Conservation (phyloP, 1,140 invertebrate species). For the Trichogramma pretiosum region DNA sequence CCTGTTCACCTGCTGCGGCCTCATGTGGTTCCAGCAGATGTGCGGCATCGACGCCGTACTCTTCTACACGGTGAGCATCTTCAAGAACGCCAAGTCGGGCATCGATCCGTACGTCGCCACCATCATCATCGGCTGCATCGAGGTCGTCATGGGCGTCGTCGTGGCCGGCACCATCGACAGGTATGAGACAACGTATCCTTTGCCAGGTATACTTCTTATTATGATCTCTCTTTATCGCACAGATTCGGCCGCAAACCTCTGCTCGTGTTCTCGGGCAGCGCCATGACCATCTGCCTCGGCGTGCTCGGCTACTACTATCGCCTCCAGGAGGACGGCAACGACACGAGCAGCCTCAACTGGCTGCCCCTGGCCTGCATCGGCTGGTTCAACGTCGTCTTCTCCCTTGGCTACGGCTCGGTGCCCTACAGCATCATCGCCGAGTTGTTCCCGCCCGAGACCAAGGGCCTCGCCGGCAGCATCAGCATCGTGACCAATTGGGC, state of each 20-base stretch:
- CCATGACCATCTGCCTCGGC: slow-evolving; percentile 47
- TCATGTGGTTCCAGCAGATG: slow-evolving; percentile 56
- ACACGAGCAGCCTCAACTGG: slow-evolving; percentile 39
- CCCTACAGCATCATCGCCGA: slow-evolving; percentile 64
- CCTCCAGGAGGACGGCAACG: slow-evolving; percentile 34
- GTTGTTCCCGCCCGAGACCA: slow-evolving; percentile 56
- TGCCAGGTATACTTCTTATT: slow-evolving; percentile 1
- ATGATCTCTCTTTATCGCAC: not conserved
- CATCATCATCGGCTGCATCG: slow-evolving; percentile 56
- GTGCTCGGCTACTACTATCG: slow-evolving; percentile 50
- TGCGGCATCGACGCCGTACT: slow-evolving; percentile 61
- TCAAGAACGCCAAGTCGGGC: slow-evolving; percentile 49
- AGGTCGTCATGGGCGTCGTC: slow-evolving; percentile 47
- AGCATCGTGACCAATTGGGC: slow-evolving; percentile 48
- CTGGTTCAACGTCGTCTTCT: slow-evolving; percentile 42
- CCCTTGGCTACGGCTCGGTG: slow-evolving; percentile 59
- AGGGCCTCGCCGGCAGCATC: slow-evolving; percentile 52
- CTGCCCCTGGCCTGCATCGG: slow-evolving; percentile 40
- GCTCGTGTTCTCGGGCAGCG: slow-evolving; percentile 45
- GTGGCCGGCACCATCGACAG: slow-evolving; percentile 50
- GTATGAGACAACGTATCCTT: slow-evolving; percentile 23
- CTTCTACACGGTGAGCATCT: slow-evolving; percentile 61
- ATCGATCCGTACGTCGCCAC: slow-evolving; percentile 52
- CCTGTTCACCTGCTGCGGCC: slow-evolving; percentile 38
- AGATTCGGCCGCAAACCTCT: slow-evolving; percentile 54